These are phyloP conservation scores for Girardinichthys multiradiatus DNA, from an alignment of 2,113 vertebrate genomes.

Conservation along the genomic window DNA sequence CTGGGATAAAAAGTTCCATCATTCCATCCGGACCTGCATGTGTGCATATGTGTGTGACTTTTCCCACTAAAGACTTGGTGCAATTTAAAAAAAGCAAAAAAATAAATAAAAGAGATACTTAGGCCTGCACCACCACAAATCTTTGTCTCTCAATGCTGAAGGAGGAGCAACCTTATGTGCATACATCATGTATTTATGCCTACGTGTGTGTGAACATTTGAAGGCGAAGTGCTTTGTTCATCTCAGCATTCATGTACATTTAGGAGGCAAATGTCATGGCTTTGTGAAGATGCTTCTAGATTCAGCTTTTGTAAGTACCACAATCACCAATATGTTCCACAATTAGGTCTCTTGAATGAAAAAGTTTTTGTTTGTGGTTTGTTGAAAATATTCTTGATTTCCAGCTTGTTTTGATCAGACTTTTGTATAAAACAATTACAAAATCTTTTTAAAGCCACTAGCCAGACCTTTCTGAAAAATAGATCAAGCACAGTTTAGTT, in stretches of 20 bases:
- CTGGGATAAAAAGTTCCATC: slow-evolving; percentile 57
- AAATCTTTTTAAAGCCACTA: background rate
- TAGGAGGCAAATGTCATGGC: background rate
- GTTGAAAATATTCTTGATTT: background rate
- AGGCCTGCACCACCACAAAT: background rate
- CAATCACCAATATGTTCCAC: too few species aligned
- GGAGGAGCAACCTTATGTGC: background rate
- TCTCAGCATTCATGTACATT: background rate
- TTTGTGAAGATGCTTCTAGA: background rate
- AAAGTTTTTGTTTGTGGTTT: background rate
- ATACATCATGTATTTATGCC: background rate
- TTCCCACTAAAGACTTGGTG: slow-evolving; percentile 8
- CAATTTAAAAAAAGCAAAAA: background rate
- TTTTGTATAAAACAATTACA: background rate
- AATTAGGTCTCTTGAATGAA: background rate
- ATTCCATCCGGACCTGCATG: slow-evolving; percentile 35
- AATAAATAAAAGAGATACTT: background rate
- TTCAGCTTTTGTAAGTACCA: too few species aligned
- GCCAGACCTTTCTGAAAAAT: too few species aligned
- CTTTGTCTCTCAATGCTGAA: slow-evolving; percentile 4
- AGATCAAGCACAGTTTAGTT: too few species aligned
- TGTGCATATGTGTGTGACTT: slow-evolving; percentile 16
- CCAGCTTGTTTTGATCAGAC: background rate
- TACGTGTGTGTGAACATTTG: background rate
- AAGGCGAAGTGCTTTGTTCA: background rate